Conservation (phyloP, 1,140 invertebrate species). For the Ptiloglossa arizonensis region DNA sequence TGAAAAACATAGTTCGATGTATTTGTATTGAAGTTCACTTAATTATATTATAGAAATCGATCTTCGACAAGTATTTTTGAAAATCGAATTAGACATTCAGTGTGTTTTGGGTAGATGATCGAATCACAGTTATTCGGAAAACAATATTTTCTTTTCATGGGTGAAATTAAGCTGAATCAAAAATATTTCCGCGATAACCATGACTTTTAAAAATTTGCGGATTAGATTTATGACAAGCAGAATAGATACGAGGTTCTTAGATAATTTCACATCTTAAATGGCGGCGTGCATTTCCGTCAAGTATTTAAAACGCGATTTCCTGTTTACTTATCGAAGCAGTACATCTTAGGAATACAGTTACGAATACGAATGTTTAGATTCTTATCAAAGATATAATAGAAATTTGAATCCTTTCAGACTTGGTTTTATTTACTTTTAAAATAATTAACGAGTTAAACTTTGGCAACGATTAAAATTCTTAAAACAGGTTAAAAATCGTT, state of each 20-base stretch:
- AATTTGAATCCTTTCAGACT: conserved; percentile 19
- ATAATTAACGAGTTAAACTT: not conserved
- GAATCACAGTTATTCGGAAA: not conserved
- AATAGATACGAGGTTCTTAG: not conserved
- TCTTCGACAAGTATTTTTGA: not conserved
- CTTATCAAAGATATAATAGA: conserved; percentile 16
- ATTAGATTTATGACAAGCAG: not conserved
- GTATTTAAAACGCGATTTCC: conserved; percentile 4
- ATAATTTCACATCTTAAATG: no score
- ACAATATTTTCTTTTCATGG: not conserved
- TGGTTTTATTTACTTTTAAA: not conserved
- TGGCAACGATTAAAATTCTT: not conserved
- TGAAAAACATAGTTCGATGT: not conserved
- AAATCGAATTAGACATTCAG: not conserved
- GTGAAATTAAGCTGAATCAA: not conserved
- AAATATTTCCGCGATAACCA: no score
- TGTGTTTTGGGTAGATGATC: no score
- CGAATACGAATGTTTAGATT: conserved; percentile 13
- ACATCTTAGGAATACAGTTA: conserved; percentile 1
- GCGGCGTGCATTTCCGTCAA: not conserved
- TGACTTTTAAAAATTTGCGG: no score
- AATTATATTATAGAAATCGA: not conserved
- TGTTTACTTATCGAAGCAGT: not conserved
- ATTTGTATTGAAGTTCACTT: not conserved
- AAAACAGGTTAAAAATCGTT: not conserved